These are phyloP conservation scores for Saguinus imperator DNA, from an alignment of 2,113 vertebrate genomes.

Conservation along the genomic window DNA sequence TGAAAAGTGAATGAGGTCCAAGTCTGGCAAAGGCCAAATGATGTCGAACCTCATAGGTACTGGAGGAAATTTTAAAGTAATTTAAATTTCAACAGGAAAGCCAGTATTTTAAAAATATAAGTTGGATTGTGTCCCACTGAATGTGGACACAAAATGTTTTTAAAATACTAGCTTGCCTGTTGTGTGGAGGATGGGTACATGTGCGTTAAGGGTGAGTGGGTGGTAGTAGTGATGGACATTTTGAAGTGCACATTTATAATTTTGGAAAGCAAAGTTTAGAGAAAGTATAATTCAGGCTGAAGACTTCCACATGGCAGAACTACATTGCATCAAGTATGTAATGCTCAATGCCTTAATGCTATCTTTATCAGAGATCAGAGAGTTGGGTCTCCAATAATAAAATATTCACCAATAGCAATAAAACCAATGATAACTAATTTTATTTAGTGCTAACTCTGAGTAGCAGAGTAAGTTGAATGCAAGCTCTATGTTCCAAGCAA, in stretches of 20 bases:
- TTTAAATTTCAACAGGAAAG: too few species aligned
- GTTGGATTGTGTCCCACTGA: too few species aligned
- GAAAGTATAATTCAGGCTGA: background rate
- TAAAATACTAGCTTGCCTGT: background rate
- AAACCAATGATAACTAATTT: background rate
- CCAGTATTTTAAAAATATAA: too few species aligned
- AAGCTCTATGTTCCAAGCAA: background rate
- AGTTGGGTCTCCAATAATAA: background rate
- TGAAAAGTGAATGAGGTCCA: background rate
- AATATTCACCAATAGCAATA: background rate
- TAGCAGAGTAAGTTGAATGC: background rate
- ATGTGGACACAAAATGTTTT: background rate
- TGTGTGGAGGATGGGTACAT: background rate
- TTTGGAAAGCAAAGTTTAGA: background rate
- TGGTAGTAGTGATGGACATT: too few species aligned
- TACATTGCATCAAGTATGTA: background rate
- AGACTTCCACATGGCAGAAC: background rate
- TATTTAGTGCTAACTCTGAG: background rate
- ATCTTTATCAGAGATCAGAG: background rate
- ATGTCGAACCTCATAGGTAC: rapidly evolving
- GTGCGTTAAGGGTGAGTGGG: rapidly evolving
- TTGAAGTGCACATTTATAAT: background rate
- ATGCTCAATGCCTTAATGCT: background rate
- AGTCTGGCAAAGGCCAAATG: background rate
- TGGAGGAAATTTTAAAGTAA: too few species aligned